These are phyloP conservation scores for Portunus trituberculatus DNA, from an alignment of 1,140 invertebrate genomes.

Conservation along the genomic window DNA sequence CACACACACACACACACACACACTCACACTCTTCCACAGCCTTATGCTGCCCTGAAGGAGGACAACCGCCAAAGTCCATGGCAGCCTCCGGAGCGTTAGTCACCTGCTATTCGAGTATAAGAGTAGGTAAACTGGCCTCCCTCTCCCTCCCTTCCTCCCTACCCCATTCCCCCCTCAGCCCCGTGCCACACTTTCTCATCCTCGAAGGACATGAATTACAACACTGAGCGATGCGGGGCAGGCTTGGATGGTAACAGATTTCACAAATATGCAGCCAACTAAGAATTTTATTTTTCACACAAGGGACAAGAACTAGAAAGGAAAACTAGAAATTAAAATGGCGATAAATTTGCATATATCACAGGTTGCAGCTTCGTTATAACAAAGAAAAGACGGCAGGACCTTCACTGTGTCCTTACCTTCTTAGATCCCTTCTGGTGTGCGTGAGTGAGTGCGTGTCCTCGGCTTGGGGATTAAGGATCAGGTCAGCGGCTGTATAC, in stretches of 20 bases:
- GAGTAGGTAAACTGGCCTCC: not conserved
- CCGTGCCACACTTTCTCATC: too few relatives aligned
- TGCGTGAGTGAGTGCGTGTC: not conserved
- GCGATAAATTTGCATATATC: not conserved
- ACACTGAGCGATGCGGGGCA: too few relatives aligned
- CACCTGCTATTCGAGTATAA: not conserved
- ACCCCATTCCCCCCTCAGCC: too few relatives aligned
- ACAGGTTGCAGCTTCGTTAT: not conserved
- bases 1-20: conserved; percentile 17
- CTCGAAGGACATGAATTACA: too few relatives aligned
- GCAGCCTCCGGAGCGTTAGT: not conserved
- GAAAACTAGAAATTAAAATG: too few relatives aligned
- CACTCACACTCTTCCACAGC: not conserved
- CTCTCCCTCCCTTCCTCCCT: too few relatives aligned
- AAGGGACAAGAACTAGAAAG: not conserved
- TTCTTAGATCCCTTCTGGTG: not conserved
- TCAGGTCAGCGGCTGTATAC: conserved; percentile 8
- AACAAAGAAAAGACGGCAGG: not conserved
- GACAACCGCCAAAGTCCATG: not conserved
- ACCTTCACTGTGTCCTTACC: not conserved
- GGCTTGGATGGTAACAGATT: too few relatives aligned
- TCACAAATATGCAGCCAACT: too few relatives aligned
- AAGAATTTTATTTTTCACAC: not conserved
- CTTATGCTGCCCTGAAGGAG: not conserved
- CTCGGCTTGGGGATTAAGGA: not conserved